Evolutionary conservation across 2,797 vertebrate species (phyloP), one percentile per base, ranked within the genome.

Genomic region (Acrocephalus scirpaceus): DNA sequence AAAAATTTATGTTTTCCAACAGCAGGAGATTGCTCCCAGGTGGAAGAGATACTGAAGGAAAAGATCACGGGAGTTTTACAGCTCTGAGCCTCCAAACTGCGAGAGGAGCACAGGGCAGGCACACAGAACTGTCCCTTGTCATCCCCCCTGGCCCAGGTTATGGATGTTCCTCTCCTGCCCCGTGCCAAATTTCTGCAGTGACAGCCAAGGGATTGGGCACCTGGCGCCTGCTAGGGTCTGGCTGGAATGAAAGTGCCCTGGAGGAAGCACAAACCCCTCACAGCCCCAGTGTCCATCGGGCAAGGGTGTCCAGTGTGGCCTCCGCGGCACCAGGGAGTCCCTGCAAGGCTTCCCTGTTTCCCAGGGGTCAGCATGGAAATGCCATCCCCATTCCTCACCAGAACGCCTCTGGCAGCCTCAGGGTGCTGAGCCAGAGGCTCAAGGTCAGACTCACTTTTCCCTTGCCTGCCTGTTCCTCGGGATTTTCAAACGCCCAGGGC

Each of bases 251-350:
- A 69, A n/a, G 7, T 34, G 26, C 66, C 50, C 45, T 30, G 34
- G 47, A 67, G 50, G 38, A 56, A 74, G 65, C 30, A 47, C n/a
- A 72, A 77, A 81, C 5, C 21, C 42, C 61, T 7, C 18, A 1
- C 1, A 2, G 34, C 7, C 14, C 11, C 47, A 9, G 10, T 5
- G 29, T 29, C 36, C 48, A 2, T 8, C 0, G 2, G 26, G 12
- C 38, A 38, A 5, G 50, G 54, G 22, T 13, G 47, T 26, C 48
- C 77, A 34, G 11, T 0, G 1, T 51, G 71, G 29, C 26, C 57
- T 83, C 42, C 48, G 61, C 2, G 6, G 32, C 64, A 47, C 9
- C 12, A 3, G 44, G 6, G n/a, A 22, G 11, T 60, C 48, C 74
- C 58, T 42, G 58, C 73, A 77, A 71, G 53, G 34, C 32, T n/a